Percentiles rank a stretch among this genome's conserved stretches.
Evolutionary conservation across 2,113 vertebrate species (phyloP).

Genomic region (Mirounga angustirostris): DNA sequence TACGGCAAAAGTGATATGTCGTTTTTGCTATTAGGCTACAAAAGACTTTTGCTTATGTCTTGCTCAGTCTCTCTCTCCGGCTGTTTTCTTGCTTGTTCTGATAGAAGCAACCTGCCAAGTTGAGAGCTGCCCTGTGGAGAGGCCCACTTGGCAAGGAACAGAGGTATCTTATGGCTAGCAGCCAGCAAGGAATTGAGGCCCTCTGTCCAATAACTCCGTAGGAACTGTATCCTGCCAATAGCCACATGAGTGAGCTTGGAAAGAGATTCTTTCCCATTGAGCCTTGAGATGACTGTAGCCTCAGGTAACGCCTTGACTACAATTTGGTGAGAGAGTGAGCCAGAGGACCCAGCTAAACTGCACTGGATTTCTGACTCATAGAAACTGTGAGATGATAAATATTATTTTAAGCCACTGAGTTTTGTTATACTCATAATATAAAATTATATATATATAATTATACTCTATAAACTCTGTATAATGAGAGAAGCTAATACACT

Average conservation of each 20-base stretch:
- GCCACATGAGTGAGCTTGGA: neutral
- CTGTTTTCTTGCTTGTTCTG: neutral
- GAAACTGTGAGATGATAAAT: neutral
- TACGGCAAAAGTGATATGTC: neutral
- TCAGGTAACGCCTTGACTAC: neutral
- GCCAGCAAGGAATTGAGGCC: neutral
- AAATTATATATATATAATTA: neutral
- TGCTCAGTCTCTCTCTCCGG: neutral
- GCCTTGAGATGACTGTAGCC: neutral
- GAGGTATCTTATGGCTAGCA: neutral
- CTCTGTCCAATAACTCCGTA: neutral
- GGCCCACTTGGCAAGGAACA: neutral
- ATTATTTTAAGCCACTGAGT: neutral
- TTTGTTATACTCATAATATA: neutral
- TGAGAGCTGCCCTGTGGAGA: neutral
- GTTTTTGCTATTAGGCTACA: neutral
- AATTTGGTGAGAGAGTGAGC: neutral
- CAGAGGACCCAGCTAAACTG: neutral
- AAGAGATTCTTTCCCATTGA: neutral
- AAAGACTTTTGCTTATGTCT: slow-evolving; percentile 44
- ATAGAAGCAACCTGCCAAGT: neutral
- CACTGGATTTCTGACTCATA: neutral
- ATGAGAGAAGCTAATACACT: neutral
- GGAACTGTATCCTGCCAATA: neutral
- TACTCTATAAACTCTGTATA: neutral